phyloP scores from a whole-genome alignment of 1,140 invertebrate species.

The Heliconius nattereri region DNA sequence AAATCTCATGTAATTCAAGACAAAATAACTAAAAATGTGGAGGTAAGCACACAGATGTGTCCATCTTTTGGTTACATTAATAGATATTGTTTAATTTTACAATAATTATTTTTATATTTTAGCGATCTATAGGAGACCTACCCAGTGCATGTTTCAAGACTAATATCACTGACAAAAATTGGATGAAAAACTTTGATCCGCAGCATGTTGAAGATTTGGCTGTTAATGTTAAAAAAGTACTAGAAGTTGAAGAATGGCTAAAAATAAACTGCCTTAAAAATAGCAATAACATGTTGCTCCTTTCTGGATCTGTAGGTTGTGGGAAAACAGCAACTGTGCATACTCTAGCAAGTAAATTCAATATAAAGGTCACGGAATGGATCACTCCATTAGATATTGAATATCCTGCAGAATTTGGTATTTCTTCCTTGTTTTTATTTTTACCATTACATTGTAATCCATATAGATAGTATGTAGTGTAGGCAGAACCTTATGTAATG shows the following conservation, averaged over 20 bases:
- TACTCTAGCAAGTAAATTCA: slow-evolving; percentile 82
- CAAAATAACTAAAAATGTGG: neutral
- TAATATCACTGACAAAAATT: slow-evolving; percentile 68
- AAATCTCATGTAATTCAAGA: slow-evolving; percentile 33
- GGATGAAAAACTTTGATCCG: slow-evolving; percentile 83
- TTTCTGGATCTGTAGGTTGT: slow-evolving; percentile 87
- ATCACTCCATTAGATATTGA: slow-evolving; percentile 85
- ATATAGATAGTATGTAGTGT: no score
- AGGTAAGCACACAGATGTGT: slow-evolving; percentile 12
- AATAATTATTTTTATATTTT: slow-evolving; percentile 3
- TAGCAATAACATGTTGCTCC: slow-evolving; percentile 82
- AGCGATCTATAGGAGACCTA: neutral
- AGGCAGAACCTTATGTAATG: no score
- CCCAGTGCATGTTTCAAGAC: neutral
- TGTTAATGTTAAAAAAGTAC: slow-evolving; percentile 84
- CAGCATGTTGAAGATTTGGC: slow-evolving; percentile 81
- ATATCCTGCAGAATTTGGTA: slow-evolving; percentile 65
- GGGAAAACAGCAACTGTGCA: slow-evolving; percentile 86
- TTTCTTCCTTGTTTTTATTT: no score
- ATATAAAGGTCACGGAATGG: slow-evolving; percentile 85
- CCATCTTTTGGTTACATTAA: neutral
- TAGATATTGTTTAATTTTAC: neutral
- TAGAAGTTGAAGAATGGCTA: slow-evolving; percentile 83
- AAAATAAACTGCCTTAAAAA: slow-evolving; percentile 59
- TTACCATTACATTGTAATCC: no score